A percentile compares a stretch with the other conserved stretches of the same genome.
phyloP scores from a whole-genome alignment of 64 coral and sea anemone genomes.

The Trachythela sp. region DNA sequence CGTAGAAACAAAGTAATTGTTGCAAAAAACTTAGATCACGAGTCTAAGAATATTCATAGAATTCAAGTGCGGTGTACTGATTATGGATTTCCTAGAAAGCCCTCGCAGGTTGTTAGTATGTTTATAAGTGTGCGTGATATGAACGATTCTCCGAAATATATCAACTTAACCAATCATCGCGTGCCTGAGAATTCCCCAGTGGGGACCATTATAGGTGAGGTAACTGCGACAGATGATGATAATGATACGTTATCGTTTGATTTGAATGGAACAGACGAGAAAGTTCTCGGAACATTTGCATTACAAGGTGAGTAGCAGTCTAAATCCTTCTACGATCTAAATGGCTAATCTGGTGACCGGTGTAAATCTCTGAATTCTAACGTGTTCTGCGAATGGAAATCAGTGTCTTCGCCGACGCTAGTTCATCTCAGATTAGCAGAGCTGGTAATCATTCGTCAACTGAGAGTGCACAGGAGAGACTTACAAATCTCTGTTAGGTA shows the following conservation, averaged over 20 bases:
- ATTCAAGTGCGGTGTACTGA: background rate
- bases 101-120: background rate
- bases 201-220: background rate
- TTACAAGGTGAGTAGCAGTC: background rate
- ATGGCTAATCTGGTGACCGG: too few species aligned
- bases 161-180: background rate
- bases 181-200: background rate
- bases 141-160: slow-evolving; percentile 11
- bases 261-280: background rate
- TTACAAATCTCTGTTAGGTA: too few species aligned
- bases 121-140: background rate
- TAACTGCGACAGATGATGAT: background rate
- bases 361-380: too few species aligned
- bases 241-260: background rate
- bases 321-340: too few species aligned
- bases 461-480: too few species aligned
- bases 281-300: background rate
- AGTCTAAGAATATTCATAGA: background rate
- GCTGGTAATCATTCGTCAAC: too few species aligned
- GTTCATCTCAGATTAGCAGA: too few species aligned
- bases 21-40: slow-evolving; percentile 5
- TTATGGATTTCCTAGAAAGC: background rate
- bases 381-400: too few species aligned
- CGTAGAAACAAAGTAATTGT: background rate
- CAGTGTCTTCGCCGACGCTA: too few species aligned